phyloP scores from a whole-genome alignment of 2,113 vertebrate genomes.

The Sapajus apella region DNA sequence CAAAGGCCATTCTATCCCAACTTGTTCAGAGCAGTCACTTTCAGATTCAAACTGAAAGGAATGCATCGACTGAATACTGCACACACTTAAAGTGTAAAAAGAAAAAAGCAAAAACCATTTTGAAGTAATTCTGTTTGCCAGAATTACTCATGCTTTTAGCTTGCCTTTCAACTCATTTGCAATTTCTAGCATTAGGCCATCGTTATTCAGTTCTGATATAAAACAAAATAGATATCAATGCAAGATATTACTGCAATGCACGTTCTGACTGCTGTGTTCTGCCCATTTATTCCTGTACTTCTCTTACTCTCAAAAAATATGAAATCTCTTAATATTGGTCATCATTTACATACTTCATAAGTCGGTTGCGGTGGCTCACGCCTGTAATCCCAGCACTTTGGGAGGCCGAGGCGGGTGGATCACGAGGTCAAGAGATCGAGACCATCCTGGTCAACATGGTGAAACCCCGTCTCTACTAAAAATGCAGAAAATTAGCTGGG shows the following conservation, averaged over 20 bases:
- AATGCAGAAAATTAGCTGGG: too few species aligned
- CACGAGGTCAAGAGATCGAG: too few species aligned
- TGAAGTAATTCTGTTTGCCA: background rate
- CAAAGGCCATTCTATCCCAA: background rate
- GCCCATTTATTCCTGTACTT: background rate
- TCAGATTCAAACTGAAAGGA: constrained; percentile 32
- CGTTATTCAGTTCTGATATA: background rate
- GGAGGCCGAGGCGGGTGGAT: too few species aligned
- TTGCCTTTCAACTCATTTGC: background rate
- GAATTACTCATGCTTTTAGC: background rate
- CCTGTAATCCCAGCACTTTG: too few species aligned
- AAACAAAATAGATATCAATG: background rate
- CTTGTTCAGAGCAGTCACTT: constrained; percentile 4
- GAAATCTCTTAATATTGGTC: background rate
- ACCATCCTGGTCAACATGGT: too few species aligned
- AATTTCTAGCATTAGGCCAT: background rate
- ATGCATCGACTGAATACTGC: background rate
- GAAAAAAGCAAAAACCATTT: constrained; percentile 11
- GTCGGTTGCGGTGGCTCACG: too few species aligned
- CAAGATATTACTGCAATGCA: rapidly evolving
- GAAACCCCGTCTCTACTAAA: too few species aligned
- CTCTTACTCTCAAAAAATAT: background rate
- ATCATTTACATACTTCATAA: background rate
- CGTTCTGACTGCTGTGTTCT: background rate
- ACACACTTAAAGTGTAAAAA: background rate